Evolutionary conservation across 2,113 vertebrate species (phyloP).

Genomic region (Peucedramus taeniatus): DNA sequence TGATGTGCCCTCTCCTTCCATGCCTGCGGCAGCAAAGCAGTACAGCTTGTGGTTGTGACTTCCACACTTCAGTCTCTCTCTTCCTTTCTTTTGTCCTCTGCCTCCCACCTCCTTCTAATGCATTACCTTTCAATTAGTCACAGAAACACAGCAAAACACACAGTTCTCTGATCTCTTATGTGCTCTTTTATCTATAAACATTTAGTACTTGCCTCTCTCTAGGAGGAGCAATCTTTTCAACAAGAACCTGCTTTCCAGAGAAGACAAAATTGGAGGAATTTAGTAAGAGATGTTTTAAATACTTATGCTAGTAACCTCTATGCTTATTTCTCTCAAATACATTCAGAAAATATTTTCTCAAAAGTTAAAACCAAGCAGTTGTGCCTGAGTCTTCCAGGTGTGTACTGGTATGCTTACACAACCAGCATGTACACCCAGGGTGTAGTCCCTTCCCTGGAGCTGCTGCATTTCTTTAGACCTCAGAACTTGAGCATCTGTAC

Average conservation of each 20-base stretch:
- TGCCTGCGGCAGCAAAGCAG: fast-evolving
- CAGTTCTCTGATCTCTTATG: neutral
- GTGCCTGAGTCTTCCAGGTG: neutral
- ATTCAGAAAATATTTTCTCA: neutral
- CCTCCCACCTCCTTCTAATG: neutral
- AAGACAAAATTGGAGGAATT: neutral
- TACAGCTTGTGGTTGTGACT: neutral
- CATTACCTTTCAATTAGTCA: neutral
- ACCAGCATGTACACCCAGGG: neutral
- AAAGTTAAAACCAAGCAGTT: neutral
- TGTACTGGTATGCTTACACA: neutral
- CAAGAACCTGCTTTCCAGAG: neutral
- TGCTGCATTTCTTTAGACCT: neutral
- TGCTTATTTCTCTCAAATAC: neutral
- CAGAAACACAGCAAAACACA: neutral
- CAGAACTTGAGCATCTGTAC: neutral
- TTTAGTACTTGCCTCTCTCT: neutral
- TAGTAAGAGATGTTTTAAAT: neutral
- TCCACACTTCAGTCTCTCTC: neutral
- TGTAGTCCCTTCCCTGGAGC: neutral
- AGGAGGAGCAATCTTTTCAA: neutral
- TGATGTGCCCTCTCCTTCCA: neutral
- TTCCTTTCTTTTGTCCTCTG: neutral
- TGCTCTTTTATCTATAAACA: neutral
- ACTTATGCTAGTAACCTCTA: neutral